Evolutionary conservation across 2,113 vertebrate species (phyloP), one percentile per base, ranked within the genome.

Genomic region (Brachyistius frenatus): DNA sequence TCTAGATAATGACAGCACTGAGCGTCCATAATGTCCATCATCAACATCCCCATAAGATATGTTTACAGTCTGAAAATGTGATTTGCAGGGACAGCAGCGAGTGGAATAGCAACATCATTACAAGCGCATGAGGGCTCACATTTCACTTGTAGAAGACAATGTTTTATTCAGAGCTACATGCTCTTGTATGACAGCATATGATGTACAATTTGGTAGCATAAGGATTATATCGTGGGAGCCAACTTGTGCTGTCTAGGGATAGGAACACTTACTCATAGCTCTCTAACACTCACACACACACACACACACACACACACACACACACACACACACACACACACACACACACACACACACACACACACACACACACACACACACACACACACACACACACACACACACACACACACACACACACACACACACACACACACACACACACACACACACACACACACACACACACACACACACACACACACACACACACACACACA

Each of bases 91-190:
- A 47, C 53, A 66, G 50, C 49, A 80, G 71, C 8, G 4, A 67
- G 61, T 11, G 4, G 7, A 23, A 61, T n/a, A 44, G 44, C 32
- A 76, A 44, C 39, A 8, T 50, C 63, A 78, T 66, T 57, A 67
- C 37, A 73, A 5, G 63, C 63, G 16, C 9, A 4, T 23, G 23
- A 54, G 10, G 7, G 72, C 32, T 83, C 46, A 44, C 16, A 49
- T 73, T 74, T 74, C 60, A 64, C 44, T 60, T 33, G 23, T 49
- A 76, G 53, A 75, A 35, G 7, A 5, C 13, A 0, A 83, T 73
- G 63, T 83, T 89, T 90, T 70, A 85, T 86, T 87, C 76, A 89
- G 46, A 50, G 72, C 65, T 77, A 73, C 83, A 78, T 5, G 32
- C 23, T 68, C 11, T 36, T 37, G 1, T 58, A 57, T 69, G 77